These are phyloP conservation scores for Sinonovacula constricta DNA, from an alignment of 1,140 invertebrate genomes.

Conservation along the genomic window DNA sequence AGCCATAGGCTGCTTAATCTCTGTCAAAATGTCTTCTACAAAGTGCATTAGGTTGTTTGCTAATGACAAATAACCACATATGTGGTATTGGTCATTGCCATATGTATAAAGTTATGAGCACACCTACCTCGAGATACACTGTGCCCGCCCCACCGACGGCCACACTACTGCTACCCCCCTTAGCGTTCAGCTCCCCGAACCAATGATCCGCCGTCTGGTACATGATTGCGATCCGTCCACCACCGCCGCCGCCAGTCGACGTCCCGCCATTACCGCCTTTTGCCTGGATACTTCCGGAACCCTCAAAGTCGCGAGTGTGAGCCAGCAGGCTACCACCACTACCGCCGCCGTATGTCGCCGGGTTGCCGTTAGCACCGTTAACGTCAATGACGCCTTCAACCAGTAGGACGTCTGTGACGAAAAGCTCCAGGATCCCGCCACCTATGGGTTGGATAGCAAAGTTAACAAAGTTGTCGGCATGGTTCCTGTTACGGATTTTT, in stretches of 20 bases:
- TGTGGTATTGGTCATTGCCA: background rate
- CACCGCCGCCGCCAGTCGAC: constrained; percentile 56
- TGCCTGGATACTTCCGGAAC: constrained; percentile 63
- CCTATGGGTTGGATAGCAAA: no score
- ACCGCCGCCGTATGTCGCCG: constrained; percentile 53
- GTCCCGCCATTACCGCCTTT: constrained; percentile 51
- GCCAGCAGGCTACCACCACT: constrained; percentile 66
- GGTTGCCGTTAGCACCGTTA: constrained; percentile 56
- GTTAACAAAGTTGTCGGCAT: background rate
- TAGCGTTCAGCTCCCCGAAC: constrained; percentile 57
- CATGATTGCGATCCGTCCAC: constrained; percentile 62
- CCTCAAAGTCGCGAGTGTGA: constrained; percentile 58
- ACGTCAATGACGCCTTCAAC: constrained; percentile 64
- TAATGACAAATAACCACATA: background rate
- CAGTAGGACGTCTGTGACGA: constrained; percentile 46
- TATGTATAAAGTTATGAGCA: background rate
- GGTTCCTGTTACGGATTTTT: no score
- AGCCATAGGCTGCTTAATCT: background rate
- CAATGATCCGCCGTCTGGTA: constrained; percentile 59
- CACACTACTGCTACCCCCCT: constrained; percentile 53
- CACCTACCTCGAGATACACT: constrained; percentile 58
- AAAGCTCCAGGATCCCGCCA: constrained; percentile 61
- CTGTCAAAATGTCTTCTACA: background rate
- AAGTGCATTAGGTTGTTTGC: no score
- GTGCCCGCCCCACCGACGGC: constrained; percentile 65